Evolutionary conservation across 2,888 invertebrate species (phyloP).

Genomic region (Drosophila emarginata): DNA sequence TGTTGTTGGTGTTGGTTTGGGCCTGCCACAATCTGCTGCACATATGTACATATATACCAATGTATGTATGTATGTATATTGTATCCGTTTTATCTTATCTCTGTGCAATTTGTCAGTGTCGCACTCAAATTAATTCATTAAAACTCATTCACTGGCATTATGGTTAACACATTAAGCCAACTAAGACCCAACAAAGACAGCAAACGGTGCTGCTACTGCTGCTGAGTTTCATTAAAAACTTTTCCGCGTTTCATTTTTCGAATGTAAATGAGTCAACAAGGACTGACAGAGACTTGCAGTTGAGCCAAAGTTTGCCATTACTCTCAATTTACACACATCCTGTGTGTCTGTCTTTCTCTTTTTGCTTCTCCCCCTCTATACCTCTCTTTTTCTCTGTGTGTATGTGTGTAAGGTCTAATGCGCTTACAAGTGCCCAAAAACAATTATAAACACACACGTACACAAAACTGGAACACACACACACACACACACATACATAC

Average conservation of each 20-base stretch:
- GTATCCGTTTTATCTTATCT: constrained; percentile 7
- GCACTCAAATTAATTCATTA: constrained; percentile 49
- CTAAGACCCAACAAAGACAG: constrained; percentile 32
- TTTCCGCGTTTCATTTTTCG: constrained; percentile 37
- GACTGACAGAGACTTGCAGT: constrained; percentile 12
- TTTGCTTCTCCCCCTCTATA: neutral
- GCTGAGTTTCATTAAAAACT: constrained; percentile 1
- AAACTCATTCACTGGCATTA: constrained; percentile 32
- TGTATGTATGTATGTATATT: neutral
- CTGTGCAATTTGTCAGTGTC: constrained; percentile 39
- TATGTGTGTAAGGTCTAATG: constrained; percentile 18
- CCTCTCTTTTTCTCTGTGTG: neutral
- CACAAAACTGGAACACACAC: constrained; percentile 9
- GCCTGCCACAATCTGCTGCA: constrained; percentile 17
- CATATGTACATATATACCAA: neutral
- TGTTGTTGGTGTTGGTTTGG: neutral
- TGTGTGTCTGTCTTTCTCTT: neutral
- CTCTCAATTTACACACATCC: constrained; percentile 31
- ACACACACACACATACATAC: neutral
- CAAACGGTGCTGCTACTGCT: constrained; percentile 14
- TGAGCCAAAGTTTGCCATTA: constrained; percentile 27
- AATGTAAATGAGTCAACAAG: constrained; percentile 66
- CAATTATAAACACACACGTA: constrained; percentile 29
- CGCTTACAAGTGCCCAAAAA: constrained; percentile 30
- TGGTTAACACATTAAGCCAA: constrained; percentile 27